Base-by-base conservation (phyloP, 2,888 invertebrate species). In the Suillia variegata region DNA sequence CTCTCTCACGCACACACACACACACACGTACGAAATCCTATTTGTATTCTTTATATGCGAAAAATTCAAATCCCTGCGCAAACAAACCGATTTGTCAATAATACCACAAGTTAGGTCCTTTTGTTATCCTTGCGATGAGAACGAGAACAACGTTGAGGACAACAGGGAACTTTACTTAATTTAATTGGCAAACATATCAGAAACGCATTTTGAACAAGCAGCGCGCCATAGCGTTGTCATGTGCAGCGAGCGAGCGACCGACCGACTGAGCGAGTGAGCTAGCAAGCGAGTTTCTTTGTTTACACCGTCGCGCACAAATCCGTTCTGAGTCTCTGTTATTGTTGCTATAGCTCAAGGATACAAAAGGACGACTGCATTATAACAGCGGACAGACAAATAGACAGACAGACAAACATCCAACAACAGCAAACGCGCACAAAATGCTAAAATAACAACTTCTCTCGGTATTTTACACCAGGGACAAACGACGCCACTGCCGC, bases 391-490 rank as follows among this genome's bases (percentile, higher is more conserved):
- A 48, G 12, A 12, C 18, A n/a, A n/a, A n/a, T n/a, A n/a, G n/a
- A n/a, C n/a, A n/a, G n/a, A n/a, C n/a, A n/a, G n/a, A n/a, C n/a
- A n/a, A n/a, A n/a, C n/a, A n/a, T n/a, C n/a, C n/a, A n/a, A n/a
- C n/a, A n/a, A n/a, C n/a, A 48, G 18, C 3, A 12, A 48, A 50
- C 13, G 20, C 17, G 13, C 34, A 26, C 33, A 26, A 17, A 34
- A 52, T 52, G 20, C 2, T 10, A 34, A 52, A 52, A 52, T 18
- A 51, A 52, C 33, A 34, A 52, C 6, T 52, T 12, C 20, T 18
- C 18, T n/a, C n/a, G n/a, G 52, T 34, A 51, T 34, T 52, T 17
- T 18, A 34, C 52, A 34, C 38, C n/a, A 34, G 34, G 38, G 38
- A 34, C 52, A 22, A 6, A 18, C 26, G 12, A 2, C 6, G 31